Base-by-base conservation (phyloP, 2,113 vertebrate genomes). In the Isurus oxyrinchus region DNA sequence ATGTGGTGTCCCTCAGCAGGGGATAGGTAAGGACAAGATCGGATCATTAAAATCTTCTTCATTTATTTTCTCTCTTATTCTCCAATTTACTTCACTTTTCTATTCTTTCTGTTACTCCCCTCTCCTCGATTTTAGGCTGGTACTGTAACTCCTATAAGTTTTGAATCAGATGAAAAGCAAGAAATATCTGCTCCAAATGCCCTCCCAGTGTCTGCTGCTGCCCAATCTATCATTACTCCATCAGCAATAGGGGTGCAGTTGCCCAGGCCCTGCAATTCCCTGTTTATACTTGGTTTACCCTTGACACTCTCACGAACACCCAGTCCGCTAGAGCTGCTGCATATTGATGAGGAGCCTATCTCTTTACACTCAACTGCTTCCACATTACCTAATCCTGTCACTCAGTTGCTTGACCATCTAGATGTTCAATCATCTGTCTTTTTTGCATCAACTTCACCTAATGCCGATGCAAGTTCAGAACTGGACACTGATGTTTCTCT, bases 121-220 rank as follows among this genome's bases (percentile, higher is more conserved):
- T 96, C 97, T 96, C 98, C 96, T 95, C 97, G 97, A 97, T 98
- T 96, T 66, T 97, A 99, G 99, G 99, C 99, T 97, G 98, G 97
- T 97, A 98, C 98, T 97, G 97, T 98, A 97, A 97, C 98, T 97
- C 98, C 98, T 96, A 97, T 98, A 97, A 98, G 97, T 97, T 97
- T 98, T 96, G 98, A 98, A 86, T 96, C 97, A 31, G 96, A 97
- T 91, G 97, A 98, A 96, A 98, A 98, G 96, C 97, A 90, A 3
- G 96, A 97, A 87, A 76, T 44, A 72, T 95, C 94, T 67, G n/a
- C 63, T 95, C 44, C 44, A 55, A 72, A 95, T 95, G 44, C 11
- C 8, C 49, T 95, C 49, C 67, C 35, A 95, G 94, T 55, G 23
- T 55, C 67, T 49, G 44, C 40, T 72, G 40, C 67, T 95, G 67